These are phyloP conservation scores for Thaumatotibia leucotreta DNA, from an alignment of 1,140 invertebrate genomes.

Conservation along the genomic window DNA sequence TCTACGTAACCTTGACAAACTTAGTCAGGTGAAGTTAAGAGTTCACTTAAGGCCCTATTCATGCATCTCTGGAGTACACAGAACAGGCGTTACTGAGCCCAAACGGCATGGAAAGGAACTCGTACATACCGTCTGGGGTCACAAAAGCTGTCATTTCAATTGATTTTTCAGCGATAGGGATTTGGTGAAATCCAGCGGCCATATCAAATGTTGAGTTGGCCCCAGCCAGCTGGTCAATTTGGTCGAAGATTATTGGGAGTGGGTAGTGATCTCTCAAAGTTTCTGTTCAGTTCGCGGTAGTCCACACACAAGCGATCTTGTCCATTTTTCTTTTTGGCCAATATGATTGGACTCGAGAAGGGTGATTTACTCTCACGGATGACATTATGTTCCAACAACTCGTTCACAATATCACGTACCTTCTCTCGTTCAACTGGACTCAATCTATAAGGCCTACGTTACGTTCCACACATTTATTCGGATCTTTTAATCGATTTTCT, in stretches of 20 bases:
- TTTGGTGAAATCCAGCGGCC: no score
- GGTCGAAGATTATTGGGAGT: conserved; percentile 68
- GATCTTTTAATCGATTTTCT: conserved; percentile 20
- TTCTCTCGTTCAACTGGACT: conserved; percentile 25
- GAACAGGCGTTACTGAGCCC: conserved; percentile 4
- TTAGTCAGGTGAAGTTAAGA: conserved; percentile 2
- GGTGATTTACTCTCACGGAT: no score
- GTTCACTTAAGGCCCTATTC: conserved; percentile 11
- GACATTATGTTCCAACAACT: conserved; percentile 31
- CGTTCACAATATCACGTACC: conserved; percentile 18
- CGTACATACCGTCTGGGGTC: no score
- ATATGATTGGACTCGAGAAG: no score
- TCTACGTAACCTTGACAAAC: conserved; percentile 25
- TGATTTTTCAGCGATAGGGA: not conserved
- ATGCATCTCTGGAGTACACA: conserved; percentile 29
- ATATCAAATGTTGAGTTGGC: conserved; percentile 17
- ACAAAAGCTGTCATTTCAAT: not conserved
- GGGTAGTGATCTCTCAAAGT: conserved; percentile 57
- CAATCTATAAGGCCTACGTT: conserved; percentile 25
- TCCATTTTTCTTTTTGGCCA: no score
- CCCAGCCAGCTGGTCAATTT: conserved; percentile 39
- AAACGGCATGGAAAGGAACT: no score
- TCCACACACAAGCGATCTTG: conserved; percentile 42
- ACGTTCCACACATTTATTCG: conserved; percentile 22
- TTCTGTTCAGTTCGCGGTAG: conserved; percentile 63